These are phyloP conservation scores for Globia sparganii DNA, from an alignment of 2,888 invertebrate genomes.

Conservation along the genomic window DNA sequence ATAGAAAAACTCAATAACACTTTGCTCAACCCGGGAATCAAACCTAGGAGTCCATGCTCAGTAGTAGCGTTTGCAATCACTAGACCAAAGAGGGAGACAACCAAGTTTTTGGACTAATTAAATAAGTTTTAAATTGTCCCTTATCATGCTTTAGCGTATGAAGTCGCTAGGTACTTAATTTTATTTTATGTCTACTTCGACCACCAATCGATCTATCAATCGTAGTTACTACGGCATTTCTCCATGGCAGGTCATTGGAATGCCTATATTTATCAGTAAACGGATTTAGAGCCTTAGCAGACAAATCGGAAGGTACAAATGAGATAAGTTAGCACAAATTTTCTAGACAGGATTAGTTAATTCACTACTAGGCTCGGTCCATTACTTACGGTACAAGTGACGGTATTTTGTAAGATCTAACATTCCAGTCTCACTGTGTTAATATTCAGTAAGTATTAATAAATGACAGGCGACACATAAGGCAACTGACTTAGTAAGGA, in stretches of 20 bases:
- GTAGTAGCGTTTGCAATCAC: neutral
- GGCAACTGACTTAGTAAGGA: constrained; percentile 17
- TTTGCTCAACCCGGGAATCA: neutral
- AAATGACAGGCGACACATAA: constrained; percentile 20
- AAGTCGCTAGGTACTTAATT: too few species aligned
- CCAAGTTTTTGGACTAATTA: neutral
- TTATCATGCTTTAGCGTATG: too few species aligned
- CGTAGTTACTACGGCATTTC: neutral
- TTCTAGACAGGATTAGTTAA: constrained; percentile 28
- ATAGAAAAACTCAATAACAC: neutral
- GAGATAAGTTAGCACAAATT: constrained; percentile 14
- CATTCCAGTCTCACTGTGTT: constrained; percentile 41
- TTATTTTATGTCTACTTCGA: too few species aligned
- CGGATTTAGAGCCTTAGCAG: neutral
- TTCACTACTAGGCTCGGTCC: constrained; percentile 10
- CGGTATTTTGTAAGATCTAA: constrained; percentile 50
- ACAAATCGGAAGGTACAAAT: constrained; percentile 23
- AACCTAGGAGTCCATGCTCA: neutral
- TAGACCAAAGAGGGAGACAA: neutral
- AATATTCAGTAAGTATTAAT: constrained; percentile 37
- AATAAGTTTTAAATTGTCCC: neutral
- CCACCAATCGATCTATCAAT: neutral
- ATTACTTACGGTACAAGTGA: constrained; percentile 39
- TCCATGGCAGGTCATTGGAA: neutral
- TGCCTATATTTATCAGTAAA: neutral